These are phyloP conservation scores for Stenurella melanura DNA, from an alignment of 2,888 invertebrate species.

Conservation along the genomic window DNA sequence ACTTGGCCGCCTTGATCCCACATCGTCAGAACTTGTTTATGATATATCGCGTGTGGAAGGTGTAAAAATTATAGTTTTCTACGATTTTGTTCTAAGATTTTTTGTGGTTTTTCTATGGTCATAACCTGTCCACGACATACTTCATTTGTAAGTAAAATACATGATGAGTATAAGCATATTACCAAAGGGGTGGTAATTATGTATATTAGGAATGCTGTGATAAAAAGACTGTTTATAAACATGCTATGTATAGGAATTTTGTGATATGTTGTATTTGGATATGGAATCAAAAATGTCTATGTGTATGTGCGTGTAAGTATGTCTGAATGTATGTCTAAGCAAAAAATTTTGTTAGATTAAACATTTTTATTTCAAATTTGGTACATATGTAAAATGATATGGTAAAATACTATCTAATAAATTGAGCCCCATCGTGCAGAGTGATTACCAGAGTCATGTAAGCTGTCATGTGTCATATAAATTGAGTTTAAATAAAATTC, in stretches of 20 bases:
- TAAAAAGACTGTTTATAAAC: neutral
- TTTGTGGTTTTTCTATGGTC: constrained; percentile 22
- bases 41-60: constrained; percentile 67
- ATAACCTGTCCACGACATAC: neutral
- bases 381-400: no score
- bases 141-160: neutral
- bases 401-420: no score
- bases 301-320: no score
- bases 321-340: no score
- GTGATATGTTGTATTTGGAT: no score
- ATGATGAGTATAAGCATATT: neutral
- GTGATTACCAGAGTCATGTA: no score
- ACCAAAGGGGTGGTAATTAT: neutral
- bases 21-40: constrained; percentile 60
- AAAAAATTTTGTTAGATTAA: no score
- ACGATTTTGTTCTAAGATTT: constrained; percentile 41
- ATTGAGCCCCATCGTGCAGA: no score
- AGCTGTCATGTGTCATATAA: no score
- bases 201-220: neutral
- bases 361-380: no score
- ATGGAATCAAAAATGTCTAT: no score
- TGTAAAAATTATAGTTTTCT: constrained; percentile 68
- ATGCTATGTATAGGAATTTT: neutral
- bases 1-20: constrained; percentile 64
- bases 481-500: no score